Evolutionary conservation across 2,888 invertebrate species (phyloP), one percentile per base, ranked within the genome.

Genomic region (Thereva unica): DNA sequence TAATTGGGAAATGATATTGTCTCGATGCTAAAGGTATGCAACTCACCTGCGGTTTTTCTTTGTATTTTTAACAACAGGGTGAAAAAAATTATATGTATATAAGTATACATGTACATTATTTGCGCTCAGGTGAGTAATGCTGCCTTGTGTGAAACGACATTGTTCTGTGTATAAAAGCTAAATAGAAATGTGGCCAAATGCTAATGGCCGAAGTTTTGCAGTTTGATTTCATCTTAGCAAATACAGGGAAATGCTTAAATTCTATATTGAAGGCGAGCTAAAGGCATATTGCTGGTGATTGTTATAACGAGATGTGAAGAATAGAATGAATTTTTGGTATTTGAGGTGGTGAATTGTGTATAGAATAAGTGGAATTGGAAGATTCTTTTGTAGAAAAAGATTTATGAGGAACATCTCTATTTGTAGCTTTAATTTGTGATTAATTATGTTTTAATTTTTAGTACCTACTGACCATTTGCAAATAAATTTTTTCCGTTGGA

Each of bases 1-100:
- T 59, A 59, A 59, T 59, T 59, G 59, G 59, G 59, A 59, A 59
- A 59, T 59, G 59, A 59, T 59, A 59, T 59, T 59, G 59, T 59
- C 59, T 59, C 47, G 59, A 45, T 59, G 42, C 37, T 47, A 23
- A 23, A 47, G 59, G 59, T 40, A 59, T 59, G 47, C 59, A 59
- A 47, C 23, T 59, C 37, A 38, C 49, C 59, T 59, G 59, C 59
- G 59, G 59, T 59, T 59, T 57, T 59, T 41, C 59, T 59, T 59
- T 59, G 59, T 59, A 45, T 2, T 5, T 12, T 3, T 6, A 35
- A 40, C 34, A 38, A 59, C 45, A 59, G 59, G 8, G 4, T 47
- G 45, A 47, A 23, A 23, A 23, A 23, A 23, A 23, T 23, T 23
- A 23, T 23, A 23, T 23, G 23, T 23, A 23, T 23, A 23, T 23